Base-by-base conservation (phyloP, 2,888 invertebrate genomes). In the Melinaea marsaeus region DNA sequence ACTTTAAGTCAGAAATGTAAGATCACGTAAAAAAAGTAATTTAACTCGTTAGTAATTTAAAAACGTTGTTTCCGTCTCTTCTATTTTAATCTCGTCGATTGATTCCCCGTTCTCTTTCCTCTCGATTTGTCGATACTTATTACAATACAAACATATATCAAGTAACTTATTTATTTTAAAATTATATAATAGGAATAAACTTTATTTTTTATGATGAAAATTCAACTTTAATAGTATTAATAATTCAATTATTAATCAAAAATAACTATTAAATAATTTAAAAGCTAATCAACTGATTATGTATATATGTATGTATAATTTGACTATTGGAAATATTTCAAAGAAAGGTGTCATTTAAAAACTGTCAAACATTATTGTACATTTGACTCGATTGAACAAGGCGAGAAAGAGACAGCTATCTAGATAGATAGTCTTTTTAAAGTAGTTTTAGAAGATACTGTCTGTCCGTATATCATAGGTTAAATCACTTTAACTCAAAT, bases 11-110 rank as follows among this genome's bases (percentile, higher is more conserved):
- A 48, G 66, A 64, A 63, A 61, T 64, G 61, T 71, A 71, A 72
- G 66, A 62, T 60, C 63, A 63, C 65, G 60, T 62, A 69, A 71
- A 71, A 68, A 72, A 62, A 70, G 69, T 75, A 76, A 74, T 70
- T 75, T 61, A 76, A 67, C 71, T 71, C 70, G 71, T 72, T 74
- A 79, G 85, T 67, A 82, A 87, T 83, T 88, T 86, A 85, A 86
- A 85, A 78, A 77, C 79, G 74, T 77, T 75, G 77, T 78, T 74
- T 74, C 75, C 78, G 72, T 76, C 76, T 77, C 75, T 72, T 80
- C 84, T 89, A 88, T 90, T 90, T 86, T 68, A 57, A 82, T 82
- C 71, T 69, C 79, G 83, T 88, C 87, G 87, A 80, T 85, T 84
- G 79, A 67, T 77, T 68, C 74, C 71, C 70, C 73, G 76, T 77